Conservation (phyloP, 2,797 vertebrate species). For the Morelia viridis region DNA sequence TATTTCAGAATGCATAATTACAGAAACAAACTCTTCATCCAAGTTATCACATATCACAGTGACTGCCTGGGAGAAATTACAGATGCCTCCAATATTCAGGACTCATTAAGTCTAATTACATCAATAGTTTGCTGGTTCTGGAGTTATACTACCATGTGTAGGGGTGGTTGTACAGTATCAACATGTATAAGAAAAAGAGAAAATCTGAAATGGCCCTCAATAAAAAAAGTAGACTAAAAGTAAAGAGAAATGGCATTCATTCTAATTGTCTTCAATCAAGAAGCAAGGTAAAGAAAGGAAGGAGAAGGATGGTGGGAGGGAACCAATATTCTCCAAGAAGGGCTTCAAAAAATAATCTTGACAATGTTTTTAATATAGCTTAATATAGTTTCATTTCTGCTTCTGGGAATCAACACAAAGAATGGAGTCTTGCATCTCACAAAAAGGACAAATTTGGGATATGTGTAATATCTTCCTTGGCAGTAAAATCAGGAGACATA, state of each 20-base stretch:
- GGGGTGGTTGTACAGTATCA: neutral
- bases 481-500: neutral
- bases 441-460: neutral
- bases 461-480: neutral
- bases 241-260: neutral
- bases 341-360: neutral
- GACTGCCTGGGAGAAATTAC: neutral
- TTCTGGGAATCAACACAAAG: neutral
- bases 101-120: neutral
- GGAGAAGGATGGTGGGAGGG: neutral
- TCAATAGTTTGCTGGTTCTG: neutral
- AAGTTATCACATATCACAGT: neutral
- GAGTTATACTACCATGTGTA: neutral
- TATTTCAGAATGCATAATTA: neutral
- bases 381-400: neutral
- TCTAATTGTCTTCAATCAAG: neutral
- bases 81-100: neutral
- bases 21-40: neutral
- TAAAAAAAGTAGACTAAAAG: neutral
- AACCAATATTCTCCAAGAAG: slow-evolving; percentile 6
- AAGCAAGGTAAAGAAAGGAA: neutral
- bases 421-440: neutral
- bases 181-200: neutral
- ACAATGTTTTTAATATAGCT: neutral
- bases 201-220: neutral